These are phyloP conservation scores for Porphyrio hochstetteri DNA, from an alignment of 2,113 vertebrate species.

Conservation along the genomic window DNA sequence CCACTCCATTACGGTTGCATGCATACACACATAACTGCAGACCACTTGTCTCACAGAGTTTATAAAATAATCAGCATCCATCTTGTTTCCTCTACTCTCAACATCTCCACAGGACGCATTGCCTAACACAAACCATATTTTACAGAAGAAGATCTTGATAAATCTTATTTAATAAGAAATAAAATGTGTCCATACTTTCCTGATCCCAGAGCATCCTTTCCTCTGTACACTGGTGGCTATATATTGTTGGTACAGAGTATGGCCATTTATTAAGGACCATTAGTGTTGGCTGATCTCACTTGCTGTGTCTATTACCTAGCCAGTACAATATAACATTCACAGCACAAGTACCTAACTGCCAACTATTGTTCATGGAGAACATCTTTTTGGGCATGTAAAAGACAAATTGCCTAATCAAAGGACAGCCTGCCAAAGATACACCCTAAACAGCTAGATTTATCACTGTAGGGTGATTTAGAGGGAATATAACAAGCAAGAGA, in stretches of 20 bases:
- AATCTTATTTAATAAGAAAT: neutral
- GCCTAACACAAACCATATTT: neutral
- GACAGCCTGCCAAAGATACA: slow-evolving; percentile 7
- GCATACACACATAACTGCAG: neutral
- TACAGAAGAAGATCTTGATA: neutral
- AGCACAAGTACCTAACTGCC: neutral
- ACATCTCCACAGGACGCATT: neutral
- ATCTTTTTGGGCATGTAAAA: neutral
- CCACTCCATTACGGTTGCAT: neutral
- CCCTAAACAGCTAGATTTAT: slow-evolving; percentile 3
- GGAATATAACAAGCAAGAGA: neutral
- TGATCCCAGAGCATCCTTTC: neutral
- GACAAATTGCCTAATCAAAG: slow-evolving; percentile 35
- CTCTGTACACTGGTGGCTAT: neutral
- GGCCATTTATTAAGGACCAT: neutral
- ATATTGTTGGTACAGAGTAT: neutral
- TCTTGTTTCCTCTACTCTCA: neutral
- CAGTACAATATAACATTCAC: neutral
- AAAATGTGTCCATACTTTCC: neutral
- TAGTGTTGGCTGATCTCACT: neutral
- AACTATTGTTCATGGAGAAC: neutral
- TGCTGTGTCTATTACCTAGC: neutral
- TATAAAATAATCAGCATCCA: neutral
- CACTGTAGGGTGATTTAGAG: neutral
- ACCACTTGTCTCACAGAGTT: neutral